These are phyloP conservation scores for Otus sunia DNA, from an alignment of 2,113 vertebrate species.

Conservation along the genomic window DNA sequence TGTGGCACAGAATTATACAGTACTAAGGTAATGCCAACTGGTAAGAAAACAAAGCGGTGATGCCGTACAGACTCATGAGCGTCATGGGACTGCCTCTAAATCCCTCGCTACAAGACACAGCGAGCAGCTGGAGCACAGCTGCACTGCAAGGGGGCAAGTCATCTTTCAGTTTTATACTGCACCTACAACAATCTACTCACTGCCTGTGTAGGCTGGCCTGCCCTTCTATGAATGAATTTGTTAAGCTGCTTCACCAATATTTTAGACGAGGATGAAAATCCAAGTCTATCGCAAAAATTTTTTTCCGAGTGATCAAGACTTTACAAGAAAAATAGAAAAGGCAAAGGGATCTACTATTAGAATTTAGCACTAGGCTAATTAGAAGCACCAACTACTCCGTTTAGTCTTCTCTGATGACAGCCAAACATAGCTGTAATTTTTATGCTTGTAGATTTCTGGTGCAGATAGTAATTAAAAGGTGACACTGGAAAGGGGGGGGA, in stretches of 20 bases:
- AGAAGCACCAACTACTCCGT: slow-evolving; percentile 49
- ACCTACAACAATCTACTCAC: not conserved
- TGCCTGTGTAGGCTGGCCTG: slow-evolving; percentile 12
- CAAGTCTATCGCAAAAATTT: not conserved
- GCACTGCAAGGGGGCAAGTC: not conserved
- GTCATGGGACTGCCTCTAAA: slow-evolving; percentile 39
- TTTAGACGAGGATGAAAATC: not conserved
- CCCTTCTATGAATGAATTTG: slow-evolving; percentile 1
- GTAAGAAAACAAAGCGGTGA: slow-evolving; percentile 10
- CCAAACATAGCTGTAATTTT: slow-evolving; percentile 5
- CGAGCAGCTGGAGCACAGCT: not conserved
- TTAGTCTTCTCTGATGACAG: slow-evolving; percentile 35
- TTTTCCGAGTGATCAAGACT: not conserved
- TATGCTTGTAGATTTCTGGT: not conserved
- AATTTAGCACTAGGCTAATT: not conserved
- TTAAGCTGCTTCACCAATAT: slow-evolving; percentile 53
- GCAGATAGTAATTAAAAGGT: slow-evolving; percentile 21
- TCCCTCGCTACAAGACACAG: slow-evolving; percentile 1
- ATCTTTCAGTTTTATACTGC: not conserved
- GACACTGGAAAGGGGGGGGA: not conserved
- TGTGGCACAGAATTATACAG: slow-evolving; percentile 48
- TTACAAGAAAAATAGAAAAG: not conserved
- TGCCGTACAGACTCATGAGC: slow-evolving; percentile 38
- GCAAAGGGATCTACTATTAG: not conserved
- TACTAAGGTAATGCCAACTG: slow-evolving; percentile 54